phyloP scores from a whole-genome alignment of 2,113 vertebrate genomes.

The Atlantisia rogersi region DNA sequence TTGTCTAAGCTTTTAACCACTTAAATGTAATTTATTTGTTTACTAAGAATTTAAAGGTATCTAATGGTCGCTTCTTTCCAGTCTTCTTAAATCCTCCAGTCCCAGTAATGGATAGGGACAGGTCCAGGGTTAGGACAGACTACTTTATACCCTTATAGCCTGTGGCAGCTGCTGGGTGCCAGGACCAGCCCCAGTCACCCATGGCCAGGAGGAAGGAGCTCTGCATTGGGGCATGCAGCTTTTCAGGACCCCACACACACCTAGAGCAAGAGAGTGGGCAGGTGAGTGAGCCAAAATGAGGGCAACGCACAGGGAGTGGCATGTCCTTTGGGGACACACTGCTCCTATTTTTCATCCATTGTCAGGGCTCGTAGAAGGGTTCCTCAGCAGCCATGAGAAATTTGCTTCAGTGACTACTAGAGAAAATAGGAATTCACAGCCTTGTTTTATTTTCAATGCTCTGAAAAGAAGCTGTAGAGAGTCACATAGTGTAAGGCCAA shows the following conservation, averaged over 20 bases:
- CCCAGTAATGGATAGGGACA: background rate
- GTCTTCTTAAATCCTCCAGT: background rate
- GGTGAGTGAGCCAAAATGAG: background rate
- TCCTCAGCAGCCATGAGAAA: background rate
- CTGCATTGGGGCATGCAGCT: background rate
- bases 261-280: background rate
- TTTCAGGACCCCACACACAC: background rate
- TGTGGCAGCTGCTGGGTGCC: background rate
- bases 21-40: background rate
- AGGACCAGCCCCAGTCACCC: background rate
- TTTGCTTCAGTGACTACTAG: background rate
- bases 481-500: background rate
- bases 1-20: background rate
- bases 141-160: background rate
- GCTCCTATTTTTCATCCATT: background rate
- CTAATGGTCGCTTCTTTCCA: background rate
- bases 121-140: background rate
- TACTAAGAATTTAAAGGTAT: background rate
- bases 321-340: background rate
- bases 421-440: background rate
- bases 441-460: background rate
- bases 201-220: background rate
- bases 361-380: background rate
- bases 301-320: background rate
- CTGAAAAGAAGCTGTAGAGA: background rate